Evolutionary conservation across 2,113 vertebrate species (phyloP).

Genomic region (Pseudois nayaur): DNA sequence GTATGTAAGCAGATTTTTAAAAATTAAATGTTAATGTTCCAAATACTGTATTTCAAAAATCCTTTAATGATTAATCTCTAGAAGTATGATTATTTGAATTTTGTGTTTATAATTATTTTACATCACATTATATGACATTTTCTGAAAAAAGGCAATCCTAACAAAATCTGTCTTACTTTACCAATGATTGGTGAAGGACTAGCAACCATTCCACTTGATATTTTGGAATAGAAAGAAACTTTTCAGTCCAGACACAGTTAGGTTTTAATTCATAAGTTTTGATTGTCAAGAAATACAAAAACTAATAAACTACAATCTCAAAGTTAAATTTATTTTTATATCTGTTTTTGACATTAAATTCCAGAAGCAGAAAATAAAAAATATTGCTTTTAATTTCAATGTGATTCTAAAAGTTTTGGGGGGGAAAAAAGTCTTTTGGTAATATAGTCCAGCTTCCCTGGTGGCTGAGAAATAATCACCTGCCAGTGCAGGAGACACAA

Average conservation of each 20-base stretch:
- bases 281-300: neutral
- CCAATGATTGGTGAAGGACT: neutral
- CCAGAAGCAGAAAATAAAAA: slow-evolving; percentile 10
- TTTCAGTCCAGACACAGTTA: neutral
- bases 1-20: neutral
- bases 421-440: neutral
- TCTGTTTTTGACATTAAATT: slow-evolving; percentile 45
- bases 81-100: neutral
- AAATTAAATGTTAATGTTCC: slow-evolving; percentile 5
- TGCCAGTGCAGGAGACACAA: neutral
- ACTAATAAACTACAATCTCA: neutral
- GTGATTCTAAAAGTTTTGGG: neutral
- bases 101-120: slow-evolving; percentile 9
- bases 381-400: neutral
- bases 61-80: neutral
- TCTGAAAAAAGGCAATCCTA: slow-evolving; percentile 15
- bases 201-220: neutral
- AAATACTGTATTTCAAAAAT: slow-evolving; percentile 33
- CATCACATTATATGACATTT: neutral
- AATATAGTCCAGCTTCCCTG: neutral
- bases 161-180: neutral
- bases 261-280: slow-evolving; percentile 2
- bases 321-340: slow-evolving; percentile 18
- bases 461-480: neutral
- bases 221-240: slow-evolving; percentile 17